Evolutionary conservation across 2,113 vertebrate genomes (phyloP), one percentile per base, ranked within the genome.

Genomic region (Pteropus alecto): DNA sequence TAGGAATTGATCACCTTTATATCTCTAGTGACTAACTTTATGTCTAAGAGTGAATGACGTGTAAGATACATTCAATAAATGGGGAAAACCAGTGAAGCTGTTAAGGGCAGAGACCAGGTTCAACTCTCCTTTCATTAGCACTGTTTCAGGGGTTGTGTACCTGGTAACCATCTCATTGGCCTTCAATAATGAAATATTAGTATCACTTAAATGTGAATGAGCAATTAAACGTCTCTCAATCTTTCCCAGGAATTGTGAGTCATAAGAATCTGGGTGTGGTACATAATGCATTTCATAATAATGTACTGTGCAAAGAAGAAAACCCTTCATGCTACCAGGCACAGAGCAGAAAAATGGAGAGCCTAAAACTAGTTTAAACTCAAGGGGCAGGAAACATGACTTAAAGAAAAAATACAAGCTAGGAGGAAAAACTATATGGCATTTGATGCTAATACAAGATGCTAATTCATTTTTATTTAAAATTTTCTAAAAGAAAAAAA

Each of bases 191-290:
- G 94, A 79, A 90, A 85, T 30, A 41, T 28, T 19, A 93, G 51
- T 18, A 4, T 93, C 22, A n/a, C 7, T 61, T 26, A 84, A 35
- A 21, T 92, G 5, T 70, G 84, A 81, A 58, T 61, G 6, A 74
- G 10, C 90, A 19, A 94, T 18, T 56, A 41, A 61, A 41, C 71
- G 26, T 61, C 41, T 78, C 28, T 87, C 28, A 48, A 1, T 84
- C 16, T 56, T 96, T 94, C 56, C 54, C 14, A 70, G 38, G 43
- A 94, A 61, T 35, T 63, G 12, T 90, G 94, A 97, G 12, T 95
- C 97, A 97, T 15, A 92, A 54, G n/a, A 60, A 35, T 54, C 78
- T 76, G 38, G 74, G 65, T 35, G 18, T 76, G 41, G 19, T 21
- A 14, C 12, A 4, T 89, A 13, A 26, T 38, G 58, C n/a, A 12